Evolutionary conservation across 92 coral and sea anemone genomes (phyloP).

Genomic region (Ricordea florida): DNA sequence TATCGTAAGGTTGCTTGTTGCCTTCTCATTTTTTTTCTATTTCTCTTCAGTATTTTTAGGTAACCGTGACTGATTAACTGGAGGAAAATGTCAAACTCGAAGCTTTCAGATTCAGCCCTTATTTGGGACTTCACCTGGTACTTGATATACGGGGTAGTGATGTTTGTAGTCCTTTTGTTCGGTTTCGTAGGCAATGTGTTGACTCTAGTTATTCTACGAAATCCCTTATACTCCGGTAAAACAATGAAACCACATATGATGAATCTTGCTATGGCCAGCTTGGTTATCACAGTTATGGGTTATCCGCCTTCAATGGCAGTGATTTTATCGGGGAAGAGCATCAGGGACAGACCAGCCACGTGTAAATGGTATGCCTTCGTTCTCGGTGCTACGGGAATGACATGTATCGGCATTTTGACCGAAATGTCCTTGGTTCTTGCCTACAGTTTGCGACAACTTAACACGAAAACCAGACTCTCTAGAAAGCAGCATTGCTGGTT

Average conservation of each 20-base stretch:
- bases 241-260: conserved; percentile 56
- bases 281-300: conserved; percentile 53
- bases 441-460: conserved; percentile 9
- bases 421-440: conserved; percentile 41
- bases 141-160: conserved; percentile 39
- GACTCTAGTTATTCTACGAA: conserved; percentile 35
- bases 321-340: conserved; percentile 4
- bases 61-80: not conserved
- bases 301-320: conserved; percentile 47
- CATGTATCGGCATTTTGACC: conserved; percentile 42
- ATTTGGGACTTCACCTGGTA: conserved; percentile 15
- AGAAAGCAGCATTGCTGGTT: not conserved
- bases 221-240: conserved; percentile 37
- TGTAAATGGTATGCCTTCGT: conserved; percentile 64
- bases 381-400: conserved; percentile 52
- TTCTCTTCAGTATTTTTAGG: too few species aligned
- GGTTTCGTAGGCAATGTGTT: conserved; percentile 61
- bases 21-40: too few species aligned
- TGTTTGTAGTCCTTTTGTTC: conserved; percentile 35
- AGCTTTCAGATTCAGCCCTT: not conserved
- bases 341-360: not conserved
- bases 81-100: not conserved
- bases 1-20: too few species aligned
- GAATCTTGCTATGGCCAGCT: conserved; percentile 49
- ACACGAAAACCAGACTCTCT: conserved; percentile 16